Percentiles rank a stretch among this genome's conserved stretches.
phyloP scores from a whole-genome alignment of 35 echinoderm and acorn worm species.

The Strongylocentrotus purpuratus region DNA sequence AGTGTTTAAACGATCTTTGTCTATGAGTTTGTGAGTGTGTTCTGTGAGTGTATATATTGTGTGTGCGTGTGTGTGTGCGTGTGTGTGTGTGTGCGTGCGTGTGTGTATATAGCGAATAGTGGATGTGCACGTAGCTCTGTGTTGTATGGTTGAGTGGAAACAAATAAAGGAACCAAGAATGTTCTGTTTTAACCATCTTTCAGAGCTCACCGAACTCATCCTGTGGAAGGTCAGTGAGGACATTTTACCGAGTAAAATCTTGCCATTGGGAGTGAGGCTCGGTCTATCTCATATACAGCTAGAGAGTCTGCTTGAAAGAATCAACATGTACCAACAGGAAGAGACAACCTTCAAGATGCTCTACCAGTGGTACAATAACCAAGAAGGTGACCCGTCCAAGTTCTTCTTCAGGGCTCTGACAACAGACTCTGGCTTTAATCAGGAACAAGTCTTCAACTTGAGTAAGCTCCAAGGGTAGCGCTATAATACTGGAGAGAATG shows the following conservation, averaged over 20 bases:
- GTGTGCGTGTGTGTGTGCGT: too few relatives aligned
- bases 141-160: too few relatives aligned
- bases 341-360: slow-evolving; percentile 2
- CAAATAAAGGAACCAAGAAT: too few relatives aligned
- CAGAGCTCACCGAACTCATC: not conserved
- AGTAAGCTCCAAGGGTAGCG: not conserved
- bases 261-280: not conserved
- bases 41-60: too few relatives aligned
- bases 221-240: slow-evolving; percentile 12
- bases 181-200: not conserved
- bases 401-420: not conserved
- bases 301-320: not conserved
- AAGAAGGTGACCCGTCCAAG: not conserved
- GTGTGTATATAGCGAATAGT: too few relatives aligned
- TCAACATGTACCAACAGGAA: not conserved
- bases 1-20: too few relatives aligned
- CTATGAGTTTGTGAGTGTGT: too few relatives aligned
- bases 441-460: not conserved
- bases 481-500: not conserved
- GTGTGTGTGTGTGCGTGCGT: too few relatives aligned
- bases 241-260: not conserved
- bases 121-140: too few relatives aligned
- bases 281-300: not conserved
- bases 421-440: not conserved
- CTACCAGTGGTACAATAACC: not conserved